These are phyloP conservation scores for Lamprologus lemairii DNA, from an alignment of 2,113 vertebrate species.

Conservation along the genomic window DNA sequence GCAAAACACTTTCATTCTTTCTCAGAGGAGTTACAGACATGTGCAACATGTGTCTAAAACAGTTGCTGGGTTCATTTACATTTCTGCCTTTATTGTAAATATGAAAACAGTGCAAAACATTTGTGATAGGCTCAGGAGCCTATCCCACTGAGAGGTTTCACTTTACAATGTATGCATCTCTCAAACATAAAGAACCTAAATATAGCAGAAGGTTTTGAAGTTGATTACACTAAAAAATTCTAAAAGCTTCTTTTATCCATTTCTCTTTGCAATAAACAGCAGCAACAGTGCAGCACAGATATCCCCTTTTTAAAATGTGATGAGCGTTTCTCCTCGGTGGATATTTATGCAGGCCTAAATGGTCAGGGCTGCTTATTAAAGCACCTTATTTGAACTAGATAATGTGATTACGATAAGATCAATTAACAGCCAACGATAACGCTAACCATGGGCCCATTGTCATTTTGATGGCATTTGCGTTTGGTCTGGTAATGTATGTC, in stretches of 20 bases:
- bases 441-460: constrained; percentile 40
- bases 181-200: background rate
- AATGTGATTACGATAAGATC: constrained; percentile 64
- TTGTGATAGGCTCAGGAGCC: background rate
- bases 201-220: background rate
- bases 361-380: constrained; percentile 36
- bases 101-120: background rate
- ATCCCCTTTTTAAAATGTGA: background rate
- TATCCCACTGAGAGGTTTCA: background rate
- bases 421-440: constrained; percentile 52
- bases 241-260: background rate
- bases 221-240: background rate
- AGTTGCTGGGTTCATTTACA: background rate
- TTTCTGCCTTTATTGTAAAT: background rate
- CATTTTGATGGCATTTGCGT: constrained; percentile 62
- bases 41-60: background rate
- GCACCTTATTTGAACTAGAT: constrained; percentile 54
- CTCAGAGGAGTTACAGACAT: background rate
- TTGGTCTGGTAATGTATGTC: constrained; percentile 64
- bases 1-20: background rate
- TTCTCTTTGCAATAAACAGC: background rate
- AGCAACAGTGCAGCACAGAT: background rate
- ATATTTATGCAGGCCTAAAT: constrained; percentile 37
- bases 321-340: background rate
- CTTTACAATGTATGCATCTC: background rate